phyloP scores from a whole-genome alignment of 1,140 invertebrate species.

The Steinernema khuongi region DNA sequence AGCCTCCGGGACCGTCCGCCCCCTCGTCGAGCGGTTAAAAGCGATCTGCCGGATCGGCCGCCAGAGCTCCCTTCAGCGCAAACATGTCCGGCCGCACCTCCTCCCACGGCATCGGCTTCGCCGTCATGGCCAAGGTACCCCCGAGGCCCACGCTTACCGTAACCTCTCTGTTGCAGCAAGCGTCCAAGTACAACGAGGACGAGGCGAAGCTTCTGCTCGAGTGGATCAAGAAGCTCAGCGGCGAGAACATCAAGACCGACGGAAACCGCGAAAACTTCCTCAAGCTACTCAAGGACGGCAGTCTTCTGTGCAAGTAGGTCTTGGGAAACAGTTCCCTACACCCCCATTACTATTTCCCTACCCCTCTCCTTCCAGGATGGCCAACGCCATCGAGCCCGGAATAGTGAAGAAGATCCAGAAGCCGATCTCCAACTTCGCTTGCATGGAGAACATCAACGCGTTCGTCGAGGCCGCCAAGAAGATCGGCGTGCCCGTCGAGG shows the following conservation, averaged over 20 bases:
- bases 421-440: slow-evolving; percentile 81
- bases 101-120: slow-evolving; percentile 57
- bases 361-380: slow-evolving; percentile 44
- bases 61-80: neutral
- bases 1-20: no score
- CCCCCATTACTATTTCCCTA: neutral
- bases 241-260: slow-evolving; percentile 72
- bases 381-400: slow-evolving; percentile 63
- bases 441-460: slow-evolving; percentile 95
- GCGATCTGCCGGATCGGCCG: neutral
- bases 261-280: slow-evolving; percentile 78
- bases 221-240: slow-evolving; percentile 78
- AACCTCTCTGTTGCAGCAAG: slow-evolving; percentile 70
- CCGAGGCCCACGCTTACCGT: neutral
- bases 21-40: neutral
- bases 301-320: slow-evolving; percentile 59
- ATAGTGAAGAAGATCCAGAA: slow-evolving; percentile 80
- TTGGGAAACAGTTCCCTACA: neutral
- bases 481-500: slow-evolving; percentile 85
- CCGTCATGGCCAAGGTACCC: slow-evolving; percentile 51
- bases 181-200: slow-evolving; percentile 86
- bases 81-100: slow-evolving; percentile 56
- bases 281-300: slow-evolving; percentile 58
- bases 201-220: slow-evolving; percentile 77
- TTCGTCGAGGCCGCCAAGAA: slow-evolving; percentile 78